phyloP scores from a whole-genome alignment of 2,888 invertebrate species.

The Dioctria rufipes region DNA sequence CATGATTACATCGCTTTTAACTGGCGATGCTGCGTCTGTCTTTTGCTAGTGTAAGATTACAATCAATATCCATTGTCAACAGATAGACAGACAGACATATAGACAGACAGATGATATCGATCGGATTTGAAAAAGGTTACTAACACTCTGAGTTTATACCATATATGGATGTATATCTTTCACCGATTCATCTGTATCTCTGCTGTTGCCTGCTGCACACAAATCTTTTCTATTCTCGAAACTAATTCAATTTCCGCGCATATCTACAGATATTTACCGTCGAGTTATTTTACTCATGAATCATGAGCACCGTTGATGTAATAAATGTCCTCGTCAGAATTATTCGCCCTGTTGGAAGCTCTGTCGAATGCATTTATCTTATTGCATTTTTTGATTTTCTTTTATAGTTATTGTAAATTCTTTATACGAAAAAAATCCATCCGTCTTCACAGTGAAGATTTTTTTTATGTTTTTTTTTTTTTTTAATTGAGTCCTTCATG shows the following conservation, averaged over 20 bases:
- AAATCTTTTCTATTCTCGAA: constrained; percentile 10
- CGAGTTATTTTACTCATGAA: constrained; percentile 26
- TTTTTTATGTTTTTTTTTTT: too few species aligned
- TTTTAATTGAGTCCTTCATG: too few species aligned
- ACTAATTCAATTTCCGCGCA: constrained; percentile 41
- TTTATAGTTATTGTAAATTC: background rate
- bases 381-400: constrained; percentile 19
- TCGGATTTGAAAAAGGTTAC: background rate
- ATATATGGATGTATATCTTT: too few species aligned
- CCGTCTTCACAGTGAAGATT: too few species aligned
- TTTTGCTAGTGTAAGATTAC: too few species aligned
- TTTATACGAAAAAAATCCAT: background rate
- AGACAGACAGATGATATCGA: constrained; percentile 35
- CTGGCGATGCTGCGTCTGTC: constrained; percentile 2
- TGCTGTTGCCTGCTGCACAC: background rate
- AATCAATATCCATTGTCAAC: background rate
- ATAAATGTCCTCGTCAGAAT: constrained; percentile 48
- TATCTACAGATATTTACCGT: constrained; percentile 36
- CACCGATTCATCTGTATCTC: too few species aligned
- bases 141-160: background rate
- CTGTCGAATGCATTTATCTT: constrained; percentile 47
- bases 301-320: constrained; percentile 34
- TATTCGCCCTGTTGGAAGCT: constrained; percentile 7
- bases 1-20: constrained; percentile 29
- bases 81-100: background rate